Evolutionary conservation across 2,113 vertebrate genomes (phyloP).

Genomic region (Craseonycteris thonglongyai): DNA sequence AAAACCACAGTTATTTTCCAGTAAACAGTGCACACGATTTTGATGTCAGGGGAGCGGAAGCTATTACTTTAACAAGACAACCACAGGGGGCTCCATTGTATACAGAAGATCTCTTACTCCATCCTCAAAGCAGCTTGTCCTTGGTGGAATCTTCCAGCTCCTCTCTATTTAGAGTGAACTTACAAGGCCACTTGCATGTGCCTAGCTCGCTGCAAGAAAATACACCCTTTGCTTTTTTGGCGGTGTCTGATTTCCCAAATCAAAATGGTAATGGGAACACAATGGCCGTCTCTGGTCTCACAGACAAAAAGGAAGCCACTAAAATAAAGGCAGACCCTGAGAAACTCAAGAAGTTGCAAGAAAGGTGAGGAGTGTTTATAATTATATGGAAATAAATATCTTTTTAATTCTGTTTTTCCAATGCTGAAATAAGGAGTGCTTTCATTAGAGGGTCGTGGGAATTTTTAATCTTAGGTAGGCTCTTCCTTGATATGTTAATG

Average conservation of each 20-base stretch:
- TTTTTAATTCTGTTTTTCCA: not conserved
- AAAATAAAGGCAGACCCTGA: slow-evolving; percentile 59
- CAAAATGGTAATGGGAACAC: not conserved
- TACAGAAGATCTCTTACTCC: not conserved
- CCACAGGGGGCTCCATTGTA: not conserved
- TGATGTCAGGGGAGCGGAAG: not conserved
- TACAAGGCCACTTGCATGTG: not conserved
- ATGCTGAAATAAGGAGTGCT: not conserved
- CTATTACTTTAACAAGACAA: not conserved
- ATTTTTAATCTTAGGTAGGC: not conserved
- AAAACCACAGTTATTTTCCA: not conserved
- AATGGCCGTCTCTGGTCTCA: not conserved
- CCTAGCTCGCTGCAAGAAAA: slow-evolving; percentile 20
- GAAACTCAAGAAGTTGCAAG: slow-evolving; percentile 70
- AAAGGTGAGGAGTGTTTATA: slow-evolving; percentile 63
- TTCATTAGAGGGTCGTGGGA: not conserved
- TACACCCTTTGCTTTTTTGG: slow-evolving; percentile 32
- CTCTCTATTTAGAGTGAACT: not conserved
- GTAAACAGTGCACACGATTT: not conserved
- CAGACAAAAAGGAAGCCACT: not conserved
- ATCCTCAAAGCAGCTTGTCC: not conserved
- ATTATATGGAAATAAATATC: not conserved
- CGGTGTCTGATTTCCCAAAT: slow-evolving; percentile 46
- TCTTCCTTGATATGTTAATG: not conserved
- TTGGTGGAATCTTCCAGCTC: slow-evolving; percentile 6